Conservation (phyloP, 2,797 vertebrate genomes). For the Ptychobarbus kaznakovi region DNA sequence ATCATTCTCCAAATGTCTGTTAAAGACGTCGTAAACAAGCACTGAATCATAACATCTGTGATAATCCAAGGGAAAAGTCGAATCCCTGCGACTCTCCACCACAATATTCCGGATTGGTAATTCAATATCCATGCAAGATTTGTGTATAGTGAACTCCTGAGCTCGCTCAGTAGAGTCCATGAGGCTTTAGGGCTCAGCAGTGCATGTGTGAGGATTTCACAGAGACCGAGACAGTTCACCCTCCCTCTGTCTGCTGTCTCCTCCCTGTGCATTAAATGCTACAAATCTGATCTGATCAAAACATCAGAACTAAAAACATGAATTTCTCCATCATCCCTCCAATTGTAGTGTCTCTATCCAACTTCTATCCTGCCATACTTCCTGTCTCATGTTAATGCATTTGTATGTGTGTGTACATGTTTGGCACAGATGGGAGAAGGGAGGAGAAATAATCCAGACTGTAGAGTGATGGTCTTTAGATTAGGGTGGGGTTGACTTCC, state of each 20-base stretch:
- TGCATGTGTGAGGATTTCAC: constrained; percentile 29
- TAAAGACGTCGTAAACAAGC: not conserved
- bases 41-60: not conserved
- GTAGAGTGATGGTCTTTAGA: constrained; percentile 69
- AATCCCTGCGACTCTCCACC: not conserved
- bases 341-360: not conserved
- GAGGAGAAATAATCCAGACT: constrained; percentile 76
- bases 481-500: constrained; percentile 69
- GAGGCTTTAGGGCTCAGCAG: constrained; percentile 1
- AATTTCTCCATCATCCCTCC: constrained; percentile 7
- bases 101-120: constrained; percentile 11
- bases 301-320: not conserved
- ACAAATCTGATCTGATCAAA: constrained; percentile 8
- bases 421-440: not conserved
- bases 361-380: not conserved
- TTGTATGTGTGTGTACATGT: not conserved
- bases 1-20: not conserved
- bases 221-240: constrained; percentile 6
- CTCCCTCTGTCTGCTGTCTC: constrained; percentile 35
- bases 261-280: constrained; percentile 35
- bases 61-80: not conserved
- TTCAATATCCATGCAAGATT: constrained; percentile 30
- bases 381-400: not conserved
- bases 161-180: not conserved
- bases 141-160: not conserved